These are phyloP conservation scores for Sebastes itinus DNA, from an alignment of 2,797 vertebrate genomes.

Conservation along the genomic window DNA sequence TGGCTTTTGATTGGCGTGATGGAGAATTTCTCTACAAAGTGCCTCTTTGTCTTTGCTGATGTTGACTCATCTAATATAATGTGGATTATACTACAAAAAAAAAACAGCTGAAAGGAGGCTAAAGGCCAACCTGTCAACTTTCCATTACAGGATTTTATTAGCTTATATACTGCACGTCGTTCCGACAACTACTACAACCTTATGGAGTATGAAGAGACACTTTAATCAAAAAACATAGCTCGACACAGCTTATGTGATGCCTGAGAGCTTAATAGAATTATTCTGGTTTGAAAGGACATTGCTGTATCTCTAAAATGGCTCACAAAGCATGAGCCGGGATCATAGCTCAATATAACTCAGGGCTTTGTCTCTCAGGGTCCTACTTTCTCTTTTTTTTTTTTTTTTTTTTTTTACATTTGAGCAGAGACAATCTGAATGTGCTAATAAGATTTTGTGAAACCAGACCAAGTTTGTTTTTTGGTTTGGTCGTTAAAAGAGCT, in stretches of 20 bases:
- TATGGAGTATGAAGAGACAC: not conserved
- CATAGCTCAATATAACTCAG: constrained; percentile 46
- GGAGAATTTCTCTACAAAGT: not conserved
- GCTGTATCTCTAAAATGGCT: constrained; percentile 38
- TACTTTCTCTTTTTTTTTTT: not conserved
- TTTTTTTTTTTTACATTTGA: constrained; percentile 23
- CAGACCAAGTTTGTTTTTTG: constrained; percentile 35
- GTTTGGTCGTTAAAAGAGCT: constrained; percentile 16
- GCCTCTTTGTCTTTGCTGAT: not conserved
- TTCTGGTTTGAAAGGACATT: constrained; percentile 30
- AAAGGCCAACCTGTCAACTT: constrained; percentile 14
- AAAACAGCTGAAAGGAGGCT: not conserved
- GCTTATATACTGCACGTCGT: not conserved
- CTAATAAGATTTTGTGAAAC: constrained; percentile 46
- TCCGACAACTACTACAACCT: not conserved
- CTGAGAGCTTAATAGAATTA: constrained; percentile 46
- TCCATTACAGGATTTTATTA: constrained; percentile 3
- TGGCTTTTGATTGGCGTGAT: not conserved
- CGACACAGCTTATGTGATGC: constrained; percentile 23
- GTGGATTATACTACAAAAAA: not conserved
- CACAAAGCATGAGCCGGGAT: constrained; percentile 39
- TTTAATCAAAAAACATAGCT: constrained; percentile 24
- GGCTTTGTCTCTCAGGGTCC: constrained; percentile 46
- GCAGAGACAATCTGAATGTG: constrained; percentile 34
- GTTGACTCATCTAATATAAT: constrained; percentile 4